Evolutionary conservation across 2,888 invertebrate genomes (phyloP), one percentile per base, ranked within the genome.

Genomic region (Tillus elongatus): DNA sequence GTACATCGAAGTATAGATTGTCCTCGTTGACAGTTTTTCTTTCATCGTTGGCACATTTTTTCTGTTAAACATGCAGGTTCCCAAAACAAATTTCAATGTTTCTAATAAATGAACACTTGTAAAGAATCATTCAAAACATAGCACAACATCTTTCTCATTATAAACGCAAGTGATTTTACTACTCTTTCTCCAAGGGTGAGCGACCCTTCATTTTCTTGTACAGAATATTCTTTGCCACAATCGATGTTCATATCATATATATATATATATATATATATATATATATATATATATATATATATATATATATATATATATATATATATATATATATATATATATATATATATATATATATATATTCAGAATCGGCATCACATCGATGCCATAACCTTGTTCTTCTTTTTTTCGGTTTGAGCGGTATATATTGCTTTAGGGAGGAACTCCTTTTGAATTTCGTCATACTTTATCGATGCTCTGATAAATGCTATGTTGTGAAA

Each of bases 201-300:
- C 3, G 30, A 35, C 12, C 44, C 45, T 33, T 47, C 44, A 33
- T 52, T 50, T 14, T 3, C 14, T 38, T 1, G 2, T 4, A 9
- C 31, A 33, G 40, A 19, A 11, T 15, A 19, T 34, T 47, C 47
- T 51, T 47, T 52, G 24, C 50, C 50, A 30, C 40, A 42, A 39
- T 53, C 52, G 24, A 53, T 39, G 31, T 55, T 41, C 29, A 37
- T 40, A 40, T 53, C 42, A n/a, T n/a, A n/a, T n/a, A n/a, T n/a
- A n/a, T n/a, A n/a, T n/a, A n/a, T n/a, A n/a, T 35, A n/a, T n/a
- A n/a, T n/a, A n/a, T n/a, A n/a, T n/a, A n/a, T n/a, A n/a, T n/a
- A n/a, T n/a, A n/a, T n/a, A n/a, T n/a, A n/a, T n/a, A n/a, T n/a
- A n/a, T n/a, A n/a, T n/a, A n/a, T n/a, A n/a, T n/a, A n/a, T n/a